These are phyloP conservation scores for Entomobrya multifasciata DNA, from an alignment of 2,888 invertebrate species.

Conservation along the genomic window DNA sequence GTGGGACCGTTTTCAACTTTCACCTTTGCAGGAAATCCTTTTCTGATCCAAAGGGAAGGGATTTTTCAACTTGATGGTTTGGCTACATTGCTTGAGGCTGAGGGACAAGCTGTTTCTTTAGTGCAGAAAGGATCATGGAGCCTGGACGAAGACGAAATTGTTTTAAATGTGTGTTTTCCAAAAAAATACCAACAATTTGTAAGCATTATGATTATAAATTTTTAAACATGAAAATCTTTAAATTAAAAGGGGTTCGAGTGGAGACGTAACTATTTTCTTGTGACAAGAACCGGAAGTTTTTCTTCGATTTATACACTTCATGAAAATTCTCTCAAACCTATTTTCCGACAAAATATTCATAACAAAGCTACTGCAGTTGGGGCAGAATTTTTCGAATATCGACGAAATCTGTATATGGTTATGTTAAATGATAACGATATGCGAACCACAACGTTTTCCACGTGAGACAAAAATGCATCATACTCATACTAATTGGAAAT, in stretches of 20 bases:
- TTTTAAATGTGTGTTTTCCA: slow-evolving; percentile 71
- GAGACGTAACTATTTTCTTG: slow-evolving; percentile 68
- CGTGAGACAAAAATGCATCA: slow-evolving; percentile 69
- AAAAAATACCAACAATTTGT: not conserved
- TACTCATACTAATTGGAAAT: not conserved
- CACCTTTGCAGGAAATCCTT: slow-evolving; percentile 42
- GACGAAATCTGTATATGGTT: slow-evolving; percentile 70
- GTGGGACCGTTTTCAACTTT: slow-evolving; percentile 59
- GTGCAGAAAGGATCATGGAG: slow-evolving; percentile 63
- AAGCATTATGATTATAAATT: not conserved
- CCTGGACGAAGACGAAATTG: too few species aligned
- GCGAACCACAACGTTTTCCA: slow-evolving; percentile 75
- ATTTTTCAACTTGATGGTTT: slow-evolving; percentile 57
- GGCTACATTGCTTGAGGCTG: not conserved
- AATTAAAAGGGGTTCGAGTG: slow-evolving; percentile 70
- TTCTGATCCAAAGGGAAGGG: slow-evolving; percentile 63
- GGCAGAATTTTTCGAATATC: slow-evolving; percentile 74
- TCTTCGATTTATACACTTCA: slow-evolving; percentile 73
- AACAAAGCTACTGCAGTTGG: slow-evolving; percentile 71
- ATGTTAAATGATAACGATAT: slow-evolving; percentile 74
- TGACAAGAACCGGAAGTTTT: slow-evolving; percentile 68
- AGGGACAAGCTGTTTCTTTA: not conserved
- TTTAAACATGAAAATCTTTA: not conserved
- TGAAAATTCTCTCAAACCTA: slow-evolving; percentile 21
- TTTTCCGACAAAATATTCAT: slow-evolving; percentile 75